Base-by-base conservation (phyloP, 2,797 vertebrate genomes). In the Sebastes trivittatus region DNA sequence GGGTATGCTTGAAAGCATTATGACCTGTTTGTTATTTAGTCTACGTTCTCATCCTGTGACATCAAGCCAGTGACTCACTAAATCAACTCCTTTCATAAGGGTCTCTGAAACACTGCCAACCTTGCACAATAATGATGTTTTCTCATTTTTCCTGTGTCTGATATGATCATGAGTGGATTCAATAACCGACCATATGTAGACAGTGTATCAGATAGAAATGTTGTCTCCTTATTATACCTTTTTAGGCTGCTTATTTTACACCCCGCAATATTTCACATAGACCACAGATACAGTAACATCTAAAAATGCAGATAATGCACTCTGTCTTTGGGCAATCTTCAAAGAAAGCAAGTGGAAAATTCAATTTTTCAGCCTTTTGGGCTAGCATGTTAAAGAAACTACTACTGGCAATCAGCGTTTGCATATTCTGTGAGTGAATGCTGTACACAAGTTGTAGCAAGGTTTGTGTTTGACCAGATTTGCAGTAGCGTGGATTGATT, bases 1-100 rank as follows among this genome's bases (percentile, higher is more conserved):
- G 0, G 42, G 6, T 46, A 46, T 46, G 16, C 42, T 46, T 46
- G 0, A 46, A 46, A 46, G 1, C 2, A 18, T 46, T 0, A 18
- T 46, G 16, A 7, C 42, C 38, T 14, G 42, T 46, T 0, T 46
- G 42, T 46, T 46, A 46, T 46, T 46, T 46, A 0, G 42, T 46
- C 42, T 46, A 46, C 13, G 42, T 46, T 46, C 42, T 18, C 42
- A 46, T 46, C 16, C 16, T 18, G 6, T 46, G 42, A 46, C 16
- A 46, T 46, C 42, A 46, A 46, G 42, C 16, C 42, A 46, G 42
- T 46, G 10, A 46, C 6, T 46, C 42, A 18, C 38, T 14, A 42
- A 42, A 42, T 14, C 13, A 42, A 42, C 38, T 42, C 13, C 38
- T 42, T 46, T 46, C 42, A 46, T 46, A 0, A 46, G 16, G 42